Conservation (phyloP, 2,888 invertebrate species). For the Xestoiulus laeticollis region DNA sequence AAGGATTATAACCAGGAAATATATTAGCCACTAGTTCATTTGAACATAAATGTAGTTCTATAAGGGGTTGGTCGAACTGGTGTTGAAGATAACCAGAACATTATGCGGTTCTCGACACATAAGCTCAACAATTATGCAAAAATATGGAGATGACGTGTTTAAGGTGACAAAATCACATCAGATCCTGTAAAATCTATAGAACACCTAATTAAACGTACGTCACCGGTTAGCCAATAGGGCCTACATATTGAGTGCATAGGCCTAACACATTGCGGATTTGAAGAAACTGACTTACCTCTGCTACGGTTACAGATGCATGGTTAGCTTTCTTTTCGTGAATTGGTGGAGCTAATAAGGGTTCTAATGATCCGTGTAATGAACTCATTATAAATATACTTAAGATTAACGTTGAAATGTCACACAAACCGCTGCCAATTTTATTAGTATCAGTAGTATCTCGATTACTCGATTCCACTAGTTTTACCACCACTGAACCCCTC, state of each 20-base stretch:
- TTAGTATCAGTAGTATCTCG: background rate
- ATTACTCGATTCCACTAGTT: background rate
- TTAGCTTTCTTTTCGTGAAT: conserved; percentile 45
- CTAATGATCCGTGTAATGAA: conserved; percentile 27
- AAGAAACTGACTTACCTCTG: background rate
- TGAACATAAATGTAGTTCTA: background rate
- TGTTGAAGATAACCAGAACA: background rate
- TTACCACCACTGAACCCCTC: background rate
- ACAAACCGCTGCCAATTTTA: background rate
- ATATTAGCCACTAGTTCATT: background rate
- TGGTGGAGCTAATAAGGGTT: conserved; percentile 31
- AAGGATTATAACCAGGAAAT: background rate
- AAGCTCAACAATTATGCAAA: background rate
- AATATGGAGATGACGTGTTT: too few species aligned
- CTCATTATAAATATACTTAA: conserved; percentile 1
- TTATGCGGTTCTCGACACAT: background rate
- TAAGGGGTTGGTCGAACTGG: background rate
- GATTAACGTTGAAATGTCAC: background rate
- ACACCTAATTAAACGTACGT: background rate
- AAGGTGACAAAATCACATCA: background rate
- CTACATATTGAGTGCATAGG: background rate
- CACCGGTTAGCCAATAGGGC: background rate
- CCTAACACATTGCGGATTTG: background rate
- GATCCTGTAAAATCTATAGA: background rate
- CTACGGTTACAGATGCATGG: conserved; percentile 5